These are phyloP conservation scores for Anguilla japonica DNA, from an alignment of 2,113 vertebrate genomes.

Conservation along the genomic window DNA sequence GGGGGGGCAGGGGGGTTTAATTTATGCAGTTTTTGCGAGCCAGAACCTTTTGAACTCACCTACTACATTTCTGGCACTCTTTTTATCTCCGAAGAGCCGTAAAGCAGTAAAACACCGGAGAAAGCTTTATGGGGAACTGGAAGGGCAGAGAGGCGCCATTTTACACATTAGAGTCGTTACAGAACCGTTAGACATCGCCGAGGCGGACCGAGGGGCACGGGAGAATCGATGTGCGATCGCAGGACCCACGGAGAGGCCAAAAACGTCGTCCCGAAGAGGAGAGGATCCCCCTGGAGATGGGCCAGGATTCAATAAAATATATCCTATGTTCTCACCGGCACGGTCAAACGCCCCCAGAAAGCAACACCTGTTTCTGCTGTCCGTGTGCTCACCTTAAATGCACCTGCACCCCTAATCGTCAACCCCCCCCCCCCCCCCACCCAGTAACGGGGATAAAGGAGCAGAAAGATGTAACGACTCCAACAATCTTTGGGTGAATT, in stretches of 20 bases:
- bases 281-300: too few relatives aligned
- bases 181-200: neutral
- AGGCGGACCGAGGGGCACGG: neutral
- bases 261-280: neutral
- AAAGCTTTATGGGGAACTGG: neutral
- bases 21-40: neutral
- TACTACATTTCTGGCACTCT: neutral
- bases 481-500: too few relatives aligned
- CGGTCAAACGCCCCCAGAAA: too few relatives aligned
- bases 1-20: neutral
- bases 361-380: too few relatives aligned
- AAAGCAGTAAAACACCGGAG: slow-evolving; percentile 1
- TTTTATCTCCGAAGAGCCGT: slow-evolving; percentile 10
- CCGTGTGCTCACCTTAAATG: too few relatives aligned
- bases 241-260: neutral
- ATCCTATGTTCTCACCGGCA: too few relatives aligned
- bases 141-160: neutral
- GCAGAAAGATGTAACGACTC: neutral
- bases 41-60: slow-evolving; percentile 1
- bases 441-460: too few relatives aligned
- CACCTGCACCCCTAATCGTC: too few relatives aligned
- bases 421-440: too few relatives aligned
- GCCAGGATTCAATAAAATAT: too few relatives aligned
- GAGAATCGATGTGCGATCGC: neutral
- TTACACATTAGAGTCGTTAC: neutral